Evolutionary conservation across 2,113 vertebrate species (phyloP).

Genomic region (Hiodon tergisus): DNA sequence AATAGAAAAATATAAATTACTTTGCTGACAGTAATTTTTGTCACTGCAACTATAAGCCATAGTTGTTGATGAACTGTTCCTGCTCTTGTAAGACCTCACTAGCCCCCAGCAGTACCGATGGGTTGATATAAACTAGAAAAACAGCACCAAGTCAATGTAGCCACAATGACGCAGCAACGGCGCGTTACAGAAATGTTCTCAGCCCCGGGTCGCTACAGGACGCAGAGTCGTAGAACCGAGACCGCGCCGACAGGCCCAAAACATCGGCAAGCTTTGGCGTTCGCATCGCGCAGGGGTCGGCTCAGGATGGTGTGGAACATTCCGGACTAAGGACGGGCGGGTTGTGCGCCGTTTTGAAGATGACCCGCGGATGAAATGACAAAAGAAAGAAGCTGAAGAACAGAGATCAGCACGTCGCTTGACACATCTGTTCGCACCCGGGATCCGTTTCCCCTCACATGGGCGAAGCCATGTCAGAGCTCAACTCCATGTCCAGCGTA

Average conservation of each 20-base stretch:
- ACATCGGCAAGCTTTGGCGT: background rate
- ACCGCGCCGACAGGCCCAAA: no score
- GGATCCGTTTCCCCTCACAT: slow-evolving; percentile 44
- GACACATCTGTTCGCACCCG: background rate
- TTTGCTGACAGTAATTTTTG: background rate
- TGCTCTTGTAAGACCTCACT: background rate
- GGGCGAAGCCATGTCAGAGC: slow-evolving; percentile 58
- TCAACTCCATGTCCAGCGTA: slow-evolving; percentile 81
- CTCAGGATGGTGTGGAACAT: no score
- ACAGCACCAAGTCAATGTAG: background rate
- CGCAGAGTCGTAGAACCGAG: no score
- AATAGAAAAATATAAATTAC: slow-evolving; percentile 7
- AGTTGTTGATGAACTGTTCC: background rate
- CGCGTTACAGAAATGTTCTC: background rate
- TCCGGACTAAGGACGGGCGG: background rate
- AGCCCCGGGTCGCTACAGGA: no score
- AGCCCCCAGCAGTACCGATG: background rate
- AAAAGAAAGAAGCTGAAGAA: background rate
- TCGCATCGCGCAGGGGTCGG: background rate
- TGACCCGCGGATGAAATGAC: slow-evolving; percentile 1
- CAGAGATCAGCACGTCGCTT: background rate
- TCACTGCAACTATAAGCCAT: background rate
- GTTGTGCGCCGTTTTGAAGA: background rate
- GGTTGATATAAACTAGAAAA: slow-evolving; percentile 3
- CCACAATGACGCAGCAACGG: background rate